A percentile compares a stretch with the other conserved stretches of the same genome.
Conservation (phyloP, 2,113 vertebrate genomes). For the Mugil cephalus region DNA sequence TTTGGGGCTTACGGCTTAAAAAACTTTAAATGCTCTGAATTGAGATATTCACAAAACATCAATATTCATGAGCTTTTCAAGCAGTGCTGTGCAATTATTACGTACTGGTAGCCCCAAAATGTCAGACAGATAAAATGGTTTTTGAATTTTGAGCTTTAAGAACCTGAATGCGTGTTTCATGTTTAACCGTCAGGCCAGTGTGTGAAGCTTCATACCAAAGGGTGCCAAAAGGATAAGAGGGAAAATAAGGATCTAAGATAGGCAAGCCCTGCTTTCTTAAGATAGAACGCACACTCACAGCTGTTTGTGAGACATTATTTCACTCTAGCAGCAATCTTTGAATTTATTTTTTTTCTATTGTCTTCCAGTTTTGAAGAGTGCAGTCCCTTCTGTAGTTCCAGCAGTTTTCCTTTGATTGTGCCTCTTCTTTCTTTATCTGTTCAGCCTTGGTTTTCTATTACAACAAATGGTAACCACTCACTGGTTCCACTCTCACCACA, state of each 20-base stretch:
- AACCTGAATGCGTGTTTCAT: constrained; percentile 12
- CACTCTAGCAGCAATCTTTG: constrained; percentile 37
- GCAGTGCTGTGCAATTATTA: constrained; percentile 41
- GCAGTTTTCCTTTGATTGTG: constrained; percentile 21
- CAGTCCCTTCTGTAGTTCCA: constrained; percentile 17
- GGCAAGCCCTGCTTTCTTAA: constrained; percentile 16
- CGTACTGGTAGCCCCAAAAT: constrained; percentile 38
- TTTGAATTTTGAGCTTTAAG: constrained; percentile 48
- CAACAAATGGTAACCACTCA: constrained; percentile 11
- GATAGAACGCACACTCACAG: constrained; percentile 28
- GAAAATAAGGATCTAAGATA: constrained; percentile 50
- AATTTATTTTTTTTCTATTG: constrained; percentile 25
- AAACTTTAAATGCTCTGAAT: neutral
- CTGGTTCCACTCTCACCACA: neutral
- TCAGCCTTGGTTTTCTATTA: constrained; percentile 28
- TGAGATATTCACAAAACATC: constrained; percentile 26
- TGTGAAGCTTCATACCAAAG: constrained; percentile 26
- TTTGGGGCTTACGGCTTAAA: neutral
- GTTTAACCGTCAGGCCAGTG: constrained; percentile 41
- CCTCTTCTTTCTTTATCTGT: constrained; percentile 28
- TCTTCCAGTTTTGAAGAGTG: constrained; percentile 38
- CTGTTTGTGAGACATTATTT: constrained; percentile 41
- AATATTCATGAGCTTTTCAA: constrained; percentile 48
- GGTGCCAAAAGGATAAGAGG: constrained; percentile 19
- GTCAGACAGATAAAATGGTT: constrained; percentile 44